Percentiles rank a stretch among this genome's conserved stretches.
phyloP scores from a whole-genome alignment of 23 tunicate genomes.

The Trididemnum miniatum region DNA sequence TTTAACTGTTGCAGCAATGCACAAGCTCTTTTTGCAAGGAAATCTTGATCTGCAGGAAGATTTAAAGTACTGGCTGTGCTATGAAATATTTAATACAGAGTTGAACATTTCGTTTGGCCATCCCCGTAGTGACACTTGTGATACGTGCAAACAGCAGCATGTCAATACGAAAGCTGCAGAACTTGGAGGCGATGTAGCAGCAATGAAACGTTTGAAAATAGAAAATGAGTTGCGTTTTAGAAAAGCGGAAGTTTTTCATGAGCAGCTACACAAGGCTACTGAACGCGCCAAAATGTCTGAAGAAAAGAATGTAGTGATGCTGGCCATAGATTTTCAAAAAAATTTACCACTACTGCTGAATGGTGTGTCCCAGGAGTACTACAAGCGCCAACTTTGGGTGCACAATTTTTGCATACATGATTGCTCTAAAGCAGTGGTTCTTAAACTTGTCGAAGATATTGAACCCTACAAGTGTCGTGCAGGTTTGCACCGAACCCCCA shows the following conservation, averaged over 20 bases:
- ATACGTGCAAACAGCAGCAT: not conserved
- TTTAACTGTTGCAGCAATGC: not conserved
- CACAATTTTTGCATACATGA: too few relatives aligned
- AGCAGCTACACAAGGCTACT: not conserved
- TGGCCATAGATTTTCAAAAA: too few relatives aligned
- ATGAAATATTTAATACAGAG: not conserved
- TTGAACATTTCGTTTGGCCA: not conserved
- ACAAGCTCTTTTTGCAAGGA: not conserved
- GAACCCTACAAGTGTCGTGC: too few relatives aligned
- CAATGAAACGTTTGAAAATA: not conserved
- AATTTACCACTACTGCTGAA: too few relatives aligned
- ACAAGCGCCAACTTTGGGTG: too few relatives aligned
- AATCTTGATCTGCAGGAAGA: not conserved
- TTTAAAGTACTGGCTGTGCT: not conserved
- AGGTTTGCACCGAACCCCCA: too few relatives aligned
- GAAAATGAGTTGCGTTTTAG: not conserved
- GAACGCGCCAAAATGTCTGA: not conserved
- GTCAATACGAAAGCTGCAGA: not conserved
- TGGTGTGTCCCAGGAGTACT: too few relatives aligned
- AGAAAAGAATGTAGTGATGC: not conserved
- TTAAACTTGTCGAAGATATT: too few relatives aligned
- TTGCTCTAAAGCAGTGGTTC: too few relatives aligned
- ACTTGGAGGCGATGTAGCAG: not conserved
- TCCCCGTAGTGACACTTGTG: not conserved
- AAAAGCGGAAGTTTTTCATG: not conserved